These are phyloP conservation scores for Danio choprae DNA, from an alignment of 2,797 vertebrate species.

Conservation along the genomic window DNA sequence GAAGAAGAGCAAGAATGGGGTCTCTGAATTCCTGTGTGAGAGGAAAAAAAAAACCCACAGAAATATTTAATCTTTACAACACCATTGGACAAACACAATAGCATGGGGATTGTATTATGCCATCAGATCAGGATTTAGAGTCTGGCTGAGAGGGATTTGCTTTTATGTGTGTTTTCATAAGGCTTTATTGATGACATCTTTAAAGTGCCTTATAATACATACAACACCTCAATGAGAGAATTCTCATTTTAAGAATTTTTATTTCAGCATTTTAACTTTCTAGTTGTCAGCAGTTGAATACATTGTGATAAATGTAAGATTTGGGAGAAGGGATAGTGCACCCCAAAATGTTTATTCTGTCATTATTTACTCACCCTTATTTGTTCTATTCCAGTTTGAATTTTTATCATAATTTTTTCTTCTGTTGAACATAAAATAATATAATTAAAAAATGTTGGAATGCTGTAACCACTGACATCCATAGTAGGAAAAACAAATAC, in stretches of 20 bases:
- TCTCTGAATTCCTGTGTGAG: constrained; percentile 72
- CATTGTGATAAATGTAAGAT: not conserved
- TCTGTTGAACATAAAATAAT: not conserved
- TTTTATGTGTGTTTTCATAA: constrained; percentile 6
- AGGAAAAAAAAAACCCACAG: not conserved
- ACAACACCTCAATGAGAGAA: not conserved
- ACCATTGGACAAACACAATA: not conserved
- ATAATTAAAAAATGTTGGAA: too few relatives aligned
- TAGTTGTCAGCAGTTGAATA: too few relatives aligned
- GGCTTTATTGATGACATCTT: constrained; percentile 3
- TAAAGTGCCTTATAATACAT: not conserved
- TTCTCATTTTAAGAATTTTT: too few relatives aligned
- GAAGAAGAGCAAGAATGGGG: constrained; percentile 86
- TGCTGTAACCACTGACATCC: too few relatives aligned
- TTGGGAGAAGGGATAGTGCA: not conserved
- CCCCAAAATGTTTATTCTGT: not conserved
- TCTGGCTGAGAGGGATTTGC: constrained; percentile 12
- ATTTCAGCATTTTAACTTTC: too few relatives aligned
- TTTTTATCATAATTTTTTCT: not conserved
- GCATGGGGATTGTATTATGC: not conserved
- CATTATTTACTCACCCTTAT: not conserved
- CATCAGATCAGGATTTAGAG: not conserved
- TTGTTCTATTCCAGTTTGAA: too few relatives aligned
- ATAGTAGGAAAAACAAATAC: too few relatives aligned
- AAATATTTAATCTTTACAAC: not conserved